These are phyloP conservation scores for Lepilemur septentrionalis DNA, from an alignment of 2,797 vertebrate genomes.

Conservation along the genomic window DNA sequence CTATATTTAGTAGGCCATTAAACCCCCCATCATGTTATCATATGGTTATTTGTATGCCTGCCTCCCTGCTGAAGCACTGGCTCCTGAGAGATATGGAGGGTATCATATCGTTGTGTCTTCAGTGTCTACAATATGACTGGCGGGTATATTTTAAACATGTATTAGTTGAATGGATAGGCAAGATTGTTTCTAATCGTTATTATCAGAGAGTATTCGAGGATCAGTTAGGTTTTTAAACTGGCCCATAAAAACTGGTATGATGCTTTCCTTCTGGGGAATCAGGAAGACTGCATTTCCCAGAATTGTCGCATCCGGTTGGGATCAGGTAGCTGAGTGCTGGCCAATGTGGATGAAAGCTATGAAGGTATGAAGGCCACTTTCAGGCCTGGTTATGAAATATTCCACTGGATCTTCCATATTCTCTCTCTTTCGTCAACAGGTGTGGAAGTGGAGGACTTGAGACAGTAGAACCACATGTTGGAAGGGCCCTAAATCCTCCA, in stretches of 20 bases:
- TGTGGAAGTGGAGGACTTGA: not conserved
- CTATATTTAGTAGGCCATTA: not conserved
- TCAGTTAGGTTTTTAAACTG: slow-evolving; percentile 16
- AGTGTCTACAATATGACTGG: not conserved
- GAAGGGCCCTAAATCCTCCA: not conserved
- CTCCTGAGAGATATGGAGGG: not conserved
- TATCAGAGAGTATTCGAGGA: not conserved
- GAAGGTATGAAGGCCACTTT: not conserved
- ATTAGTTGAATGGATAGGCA: not conserved
- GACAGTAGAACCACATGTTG: not conserved
- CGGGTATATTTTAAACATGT: not conserved
- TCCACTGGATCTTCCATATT: not conserved
- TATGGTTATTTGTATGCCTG: not conserved
- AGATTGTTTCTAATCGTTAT: slow-evolving; percentile 13
- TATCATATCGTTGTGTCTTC: not conserved
- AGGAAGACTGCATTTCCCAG: not conserved
- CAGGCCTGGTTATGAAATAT: not conserved
- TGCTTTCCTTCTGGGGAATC: not conserved
- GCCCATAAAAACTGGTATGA: not conserved
- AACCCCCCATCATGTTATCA: not conserved
- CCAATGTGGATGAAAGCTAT: not conserved
- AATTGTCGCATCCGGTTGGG: not conserved
- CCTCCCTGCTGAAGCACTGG: not conserved
- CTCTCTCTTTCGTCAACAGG: not conserved
- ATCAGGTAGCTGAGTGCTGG: not conserved